Evolutionary conservation across 53 echinoderm and acorn worm species (phyloP).

Genomic region (Echinometra lucunter): DNA sequence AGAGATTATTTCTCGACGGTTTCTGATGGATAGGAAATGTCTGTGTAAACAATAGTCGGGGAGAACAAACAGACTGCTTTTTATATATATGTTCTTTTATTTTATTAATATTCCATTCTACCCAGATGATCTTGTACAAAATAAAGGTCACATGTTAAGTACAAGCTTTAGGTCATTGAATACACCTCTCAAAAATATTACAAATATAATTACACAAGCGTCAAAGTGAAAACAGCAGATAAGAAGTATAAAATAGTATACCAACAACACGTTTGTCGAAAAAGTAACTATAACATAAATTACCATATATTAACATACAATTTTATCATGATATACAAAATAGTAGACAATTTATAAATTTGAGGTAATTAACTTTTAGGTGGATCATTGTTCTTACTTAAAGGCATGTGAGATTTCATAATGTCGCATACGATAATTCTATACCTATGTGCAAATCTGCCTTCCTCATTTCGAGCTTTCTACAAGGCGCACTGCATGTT

Average conservation of each 20-base stretch:
- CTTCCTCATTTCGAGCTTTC: not conserved
- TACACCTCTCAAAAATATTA: constrained; percentile 4
- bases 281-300: constrained; percentile 20
- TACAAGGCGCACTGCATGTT: not conserved
- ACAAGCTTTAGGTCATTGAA: not conserved
- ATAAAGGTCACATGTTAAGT: not conserved
- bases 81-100: constrained; percentile 13
- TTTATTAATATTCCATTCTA: constrained; percentile 31
- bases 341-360: not conserved
- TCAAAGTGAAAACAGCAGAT: not conserved
- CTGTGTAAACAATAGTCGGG: not conserved
- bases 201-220: not conserved
- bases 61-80: not conserved
- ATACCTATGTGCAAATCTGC: not conserved
- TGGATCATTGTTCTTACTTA: constrained; percentile 1
- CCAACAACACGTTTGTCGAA: not conserved
- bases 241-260: not conserved
- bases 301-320: constrained; percentile 8
- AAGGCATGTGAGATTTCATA: not conserved
- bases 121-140: constrained; percentile 33
- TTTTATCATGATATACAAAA: constrained; percentile 15
- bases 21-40: too few relatives aligned
- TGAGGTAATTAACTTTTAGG: constrained; percentile 13
- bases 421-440: not conserved
- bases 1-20: too few relatives aligned